Evolutionary conservation across 2,888 invertebrate species (phyloP), one percentile per base, ranked within the genome.

Genomic region (Pycnomerus fuliginosus): DNA sequence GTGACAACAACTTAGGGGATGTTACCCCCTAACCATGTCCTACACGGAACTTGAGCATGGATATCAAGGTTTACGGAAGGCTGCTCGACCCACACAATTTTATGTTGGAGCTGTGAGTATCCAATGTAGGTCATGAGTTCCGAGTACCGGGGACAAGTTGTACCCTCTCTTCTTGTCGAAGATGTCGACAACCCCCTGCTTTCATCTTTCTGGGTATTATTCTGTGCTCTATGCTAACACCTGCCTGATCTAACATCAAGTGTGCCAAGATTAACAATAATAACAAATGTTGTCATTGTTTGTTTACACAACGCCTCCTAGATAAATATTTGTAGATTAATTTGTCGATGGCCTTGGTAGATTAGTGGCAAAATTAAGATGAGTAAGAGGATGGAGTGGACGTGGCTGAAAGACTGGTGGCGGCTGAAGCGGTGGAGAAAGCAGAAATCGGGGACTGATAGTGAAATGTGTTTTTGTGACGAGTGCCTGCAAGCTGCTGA

Each of bases 41-140:
- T 92, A 92, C 75, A 90, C 90, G 71, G 91, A 92, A 78, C 77
- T 92, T 67, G 92, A 92, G 78, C 88, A 89, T 77, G 92, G 92
- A 61, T 92, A 92, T 77, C 91, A 90, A 80, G 91, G 86, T 65
- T 78, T 89, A 70, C 82, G 84, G 70, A 86, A 85, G 74, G 80
- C 81, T 59, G 72, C 76, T 20, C 64, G 70, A 58, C 77, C 78
- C 53, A 82, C 81, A 50, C 80, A 84, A 65, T 86, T 87, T 75
- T 85, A 83, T 76, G 80, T 86, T 67, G 86, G 85, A 63, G 80
- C 79, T 65, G 81, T 82, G 77, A 80, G 80, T 79, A 55, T 44
- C 39, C 46, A 10, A 51, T 43, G n/a, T 25, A 7, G 22, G 23
- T 44, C 42, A 59, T 56, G 57, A 56, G 51, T 38, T 42, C 49